Evolutionary conservation across 1,140 invertebrate species (phyloP).

Genomic region (Rhizoglyphus robini): DNA sequence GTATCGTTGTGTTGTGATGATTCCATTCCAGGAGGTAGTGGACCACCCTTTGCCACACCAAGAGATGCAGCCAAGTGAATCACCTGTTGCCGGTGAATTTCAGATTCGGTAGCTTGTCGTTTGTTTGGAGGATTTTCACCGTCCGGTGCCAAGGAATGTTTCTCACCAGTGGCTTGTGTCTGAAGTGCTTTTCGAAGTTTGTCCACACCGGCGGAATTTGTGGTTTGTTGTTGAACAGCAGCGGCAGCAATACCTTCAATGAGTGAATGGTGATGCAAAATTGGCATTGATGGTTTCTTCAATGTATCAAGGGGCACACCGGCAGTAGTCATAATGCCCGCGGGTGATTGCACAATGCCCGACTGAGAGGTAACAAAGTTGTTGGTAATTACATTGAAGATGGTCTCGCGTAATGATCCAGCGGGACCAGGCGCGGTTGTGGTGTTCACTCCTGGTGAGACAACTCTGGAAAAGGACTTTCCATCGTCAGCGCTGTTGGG

Average conservation of each 20-base stretch:
- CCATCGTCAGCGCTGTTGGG: too few relatives aligned
- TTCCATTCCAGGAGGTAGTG: too few relatives aligned
- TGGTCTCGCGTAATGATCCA: not conserved
- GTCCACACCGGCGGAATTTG: not conserved
- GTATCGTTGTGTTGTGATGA: not conserved
- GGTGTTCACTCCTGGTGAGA: too few relatives aligned
- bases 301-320: too few relatives aligned
- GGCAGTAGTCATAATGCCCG: too few relatives aligned
- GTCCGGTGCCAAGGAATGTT: not conserved
- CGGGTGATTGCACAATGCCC: too few relatives aligned
- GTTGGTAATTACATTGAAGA: constrained; percentile 9
- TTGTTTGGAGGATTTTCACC: not conserved
- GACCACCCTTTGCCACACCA: too few relatives aligned
- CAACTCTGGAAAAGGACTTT: too few relatives aligned
- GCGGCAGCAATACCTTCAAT: not conserved
- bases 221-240: not conserved
- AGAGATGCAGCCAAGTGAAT: not conserved
- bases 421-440: not conserved
- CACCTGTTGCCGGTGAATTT: not conserved
- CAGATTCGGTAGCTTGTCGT: not conserved
- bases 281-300: too few relatives aligned
- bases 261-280: not conserved
- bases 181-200: not conserved
- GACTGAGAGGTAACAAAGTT: not conserved
- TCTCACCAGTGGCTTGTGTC: not conserved